Evolutionary conservation across 1,140 invertebrate species (phyloP).

Genomic region (Rhagoletis zephyria): DNA sequence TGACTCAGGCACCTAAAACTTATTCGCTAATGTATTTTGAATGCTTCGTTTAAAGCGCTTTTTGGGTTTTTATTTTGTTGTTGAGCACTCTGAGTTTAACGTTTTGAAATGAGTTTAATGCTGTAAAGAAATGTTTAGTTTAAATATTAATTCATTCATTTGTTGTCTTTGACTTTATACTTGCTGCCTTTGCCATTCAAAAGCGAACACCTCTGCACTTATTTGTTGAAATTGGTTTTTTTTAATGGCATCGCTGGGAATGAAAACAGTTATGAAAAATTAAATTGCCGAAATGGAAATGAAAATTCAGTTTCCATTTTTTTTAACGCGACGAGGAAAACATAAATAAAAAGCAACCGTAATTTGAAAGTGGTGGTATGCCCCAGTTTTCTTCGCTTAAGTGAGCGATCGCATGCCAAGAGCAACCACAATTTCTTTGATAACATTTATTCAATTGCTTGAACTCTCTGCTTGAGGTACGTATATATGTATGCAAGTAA

Average conservation of each 20-base stretch:
- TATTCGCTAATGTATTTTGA: constrained; percentile 1
- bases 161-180: not conserved
- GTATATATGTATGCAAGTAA: too few species aligned
- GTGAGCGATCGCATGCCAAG: too few species aligned
- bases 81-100: not conserved
- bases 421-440: too few species aligned
- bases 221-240: not conserved
- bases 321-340: too few species aligned
- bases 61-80: not conserved
- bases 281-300: not conserved
- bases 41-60: not conserved
- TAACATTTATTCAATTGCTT: too few species aligned
- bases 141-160: not conserved
- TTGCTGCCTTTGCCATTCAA: not conserved
- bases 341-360: too few species aligned
- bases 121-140: not conserved
- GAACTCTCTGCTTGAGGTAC: too few species aligned
- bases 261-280: not conserved
- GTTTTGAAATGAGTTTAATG: not conserved
- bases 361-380: too few species aligned
- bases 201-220: not conserved
- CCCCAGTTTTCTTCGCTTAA: too few species aligned
- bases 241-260: not conserved
- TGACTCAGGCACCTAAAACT: not conserved
- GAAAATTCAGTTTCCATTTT: too few species aligned